A percentile compares a stretch with the other conserved stretches of the same genome.
Evolutionary conservation across 2,888 invertebrate genomes (phyloP).

Genomic region (Cheilosia pagana): DNA sequence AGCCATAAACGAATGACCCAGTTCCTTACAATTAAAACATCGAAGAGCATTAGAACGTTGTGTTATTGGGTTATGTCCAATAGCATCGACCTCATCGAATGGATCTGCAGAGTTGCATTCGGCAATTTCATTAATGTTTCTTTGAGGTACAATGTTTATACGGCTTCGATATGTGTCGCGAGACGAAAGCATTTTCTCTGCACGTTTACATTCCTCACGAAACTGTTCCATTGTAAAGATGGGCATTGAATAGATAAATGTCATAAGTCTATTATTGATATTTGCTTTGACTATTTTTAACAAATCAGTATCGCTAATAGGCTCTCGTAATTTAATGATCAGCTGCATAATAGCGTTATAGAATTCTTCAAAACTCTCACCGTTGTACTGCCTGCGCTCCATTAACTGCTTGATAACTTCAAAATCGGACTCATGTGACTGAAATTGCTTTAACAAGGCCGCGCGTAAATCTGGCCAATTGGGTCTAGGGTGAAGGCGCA

Average conservation of each 20-base stretch:
- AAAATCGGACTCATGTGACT: slow-evolving; percentile 5
- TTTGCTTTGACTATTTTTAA: slow-evolving; percentile 11
- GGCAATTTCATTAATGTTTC: neutral
- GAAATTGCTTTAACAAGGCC: neutral
- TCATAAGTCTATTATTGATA: neutral
- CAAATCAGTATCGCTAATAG: slow-evolving; percentile 4
- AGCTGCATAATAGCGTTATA: slow-evolving; percentile 8
- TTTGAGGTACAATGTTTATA: neutral
- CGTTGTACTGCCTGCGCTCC: slow-evolving; percentile 1
- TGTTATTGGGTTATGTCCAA: neutral
- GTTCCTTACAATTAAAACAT: slow-evolving; percentile 4
- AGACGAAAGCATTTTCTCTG: neutral
- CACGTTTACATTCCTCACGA: neutral
- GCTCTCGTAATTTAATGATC: slow-evolving; percentile 6
- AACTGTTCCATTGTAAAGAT: slow-evolving; percentile 13
- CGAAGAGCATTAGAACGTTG: neutral
- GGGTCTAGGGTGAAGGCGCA: neutral
- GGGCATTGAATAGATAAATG: neutral
- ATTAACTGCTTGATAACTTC: slow-evolving; percentile 14
- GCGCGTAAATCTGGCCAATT: neutral
- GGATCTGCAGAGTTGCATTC: too few relatives aligned
- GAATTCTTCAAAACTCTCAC: slow-evolving; percentile 15
- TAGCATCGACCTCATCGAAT: neutral
- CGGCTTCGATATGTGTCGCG: neutral
- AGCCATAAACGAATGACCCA: slow-evolving; percentile 8